These are phyloP conservation scores for Dryobates pubescens DNA, from an alignment of 2,797 vertebrate genomes.

Conservation along the genomic window DNA sequence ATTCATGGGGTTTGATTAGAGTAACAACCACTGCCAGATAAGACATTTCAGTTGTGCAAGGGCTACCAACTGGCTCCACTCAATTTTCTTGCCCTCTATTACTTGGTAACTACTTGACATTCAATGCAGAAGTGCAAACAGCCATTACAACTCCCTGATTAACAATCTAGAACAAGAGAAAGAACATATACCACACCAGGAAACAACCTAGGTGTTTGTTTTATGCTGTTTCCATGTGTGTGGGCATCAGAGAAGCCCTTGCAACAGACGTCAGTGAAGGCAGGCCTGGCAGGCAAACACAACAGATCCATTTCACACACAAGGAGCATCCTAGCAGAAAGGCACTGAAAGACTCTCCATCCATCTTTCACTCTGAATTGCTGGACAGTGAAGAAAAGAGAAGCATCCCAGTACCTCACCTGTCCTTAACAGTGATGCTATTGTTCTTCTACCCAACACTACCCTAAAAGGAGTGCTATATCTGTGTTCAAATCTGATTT, in stretches of 20 bases:
- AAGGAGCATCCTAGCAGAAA: neutral
- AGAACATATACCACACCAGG: neutral
- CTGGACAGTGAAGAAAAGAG: neutral
- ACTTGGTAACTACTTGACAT: neutral
- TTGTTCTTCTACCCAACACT: neutral
- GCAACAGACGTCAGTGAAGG: neutral
- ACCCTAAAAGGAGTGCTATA: neutral
- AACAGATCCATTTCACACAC: neutral
- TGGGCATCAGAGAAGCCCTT: neutral
- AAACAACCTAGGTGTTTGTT: neutral
- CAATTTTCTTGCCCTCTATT: neutral
- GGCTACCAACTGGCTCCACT: neutral
- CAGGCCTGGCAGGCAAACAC: neutral
- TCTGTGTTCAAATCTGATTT: neutral
- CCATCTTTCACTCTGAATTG: neutral
- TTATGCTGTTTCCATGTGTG: neutral
- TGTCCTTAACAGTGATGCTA: neutral
- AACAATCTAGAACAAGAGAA: neutral
- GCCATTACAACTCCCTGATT: neutral
- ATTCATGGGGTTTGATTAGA: neutral
- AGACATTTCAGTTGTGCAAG: neutral
- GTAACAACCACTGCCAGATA: neutral
- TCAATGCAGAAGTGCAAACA: neutral
- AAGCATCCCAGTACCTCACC: neutral
- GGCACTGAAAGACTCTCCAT: neutral